phyloP scores from a whole-genome alignment of 2,797 vertebrate species.

The Protonibea diacanthus region DNA sequence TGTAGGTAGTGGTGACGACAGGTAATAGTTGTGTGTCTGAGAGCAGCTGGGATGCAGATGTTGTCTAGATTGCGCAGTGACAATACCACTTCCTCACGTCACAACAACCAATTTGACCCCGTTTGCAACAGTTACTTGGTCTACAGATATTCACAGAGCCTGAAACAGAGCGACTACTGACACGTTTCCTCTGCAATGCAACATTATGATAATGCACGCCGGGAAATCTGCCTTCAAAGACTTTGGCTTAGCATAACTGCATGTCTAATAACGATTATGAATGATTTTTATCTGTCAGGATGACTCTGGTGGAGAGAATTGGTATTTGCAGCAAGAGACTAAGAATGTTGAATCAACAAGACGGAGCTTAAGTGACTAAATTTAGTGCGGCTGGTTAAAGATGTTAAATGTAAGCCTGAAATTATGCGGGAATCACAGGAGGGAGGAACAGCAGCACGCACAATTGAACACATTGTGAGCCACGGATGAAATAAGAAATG shows the following conservation, averaged over 20 bases:
- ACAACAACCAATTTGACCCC: constrained; percentile 36
- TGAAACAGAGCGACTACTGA: constrained; percentile 17
- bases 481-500: constrained; percentile 41
- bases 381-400: constrained; percentile 53
- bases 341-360: constrained; percentile 43
- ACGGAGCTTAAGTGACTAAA: constrained; percentile 31
- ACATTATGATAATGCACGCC: constrained; percentile 45
- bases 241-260: constrained; percentile 49
- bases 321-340: constrained; percentile 24
- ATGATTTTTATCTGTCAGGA: constrained; percentile 33
- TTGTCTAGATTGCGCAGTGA: constrained; percentile 23
- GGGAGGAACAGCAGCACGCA: constrained; percentile 33
- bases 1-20: constrained; percentile 19
- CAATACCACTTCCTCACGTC: constrained; percentile 31
- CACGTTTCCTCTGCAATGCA: constrained; percentile 24
- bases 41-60: constrained; percentile 55
- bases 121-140: constrained; percentile 19
- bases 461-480: constrained; percentile 43
- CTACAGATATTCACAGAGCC: constrained; percentile 16
- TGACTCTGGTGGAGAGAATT: constrained; percentile 12
- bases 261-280: constrained; percentile 41
- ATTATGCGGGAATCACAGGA: constrained; percentile 42
- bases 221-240: constrained; percentile 39
- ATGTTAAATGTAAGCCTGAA: constrained; percentile 47
- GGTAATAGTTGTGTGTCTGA: constrained; percentile 39